These are phyloP conservation scores for Phyllotreta cruciferae DNA, from an alignment of 2,888 invertebrate species.

Conservation along the genomic window DNA sequence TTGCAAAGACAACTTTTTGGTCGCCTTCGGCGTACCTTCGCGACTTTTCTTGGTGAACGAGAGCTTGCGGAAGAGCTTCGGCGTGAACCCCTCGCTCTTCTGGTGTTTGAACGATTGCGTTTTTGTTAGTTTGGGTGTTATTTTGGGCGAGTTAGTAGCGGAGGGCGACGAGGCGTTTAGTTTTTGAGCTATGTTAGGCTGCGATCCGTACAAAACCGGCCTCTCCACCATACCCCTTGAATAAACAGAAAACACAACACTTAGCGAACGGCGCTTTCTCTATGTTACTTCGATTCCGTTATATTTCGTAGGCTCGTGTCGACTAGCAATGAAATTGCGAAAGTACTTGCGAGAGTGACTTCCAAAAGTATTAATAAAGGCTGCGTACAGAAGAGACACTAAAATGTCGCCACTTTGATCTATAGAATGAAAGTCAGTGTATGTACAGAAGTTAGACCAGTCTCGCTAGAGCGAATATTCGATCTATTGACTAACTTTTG, in stretches of 20 bases:
- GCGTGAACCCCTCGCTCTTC: constrained; percentile 52
- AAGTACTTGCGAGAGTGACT: too few relatives aligned
- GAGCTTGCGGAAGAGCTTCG: constrained; percentile 57
- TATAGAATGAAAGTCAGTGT: too few relatives aligned
- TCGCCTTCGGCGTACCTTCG: constrained; percentile 51
- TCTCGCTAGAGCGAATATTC: too few relatives aligned
- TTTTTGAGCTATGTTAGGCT: constrained; percentile 60
- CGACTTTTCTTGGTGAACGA: constrained; percentile 52
- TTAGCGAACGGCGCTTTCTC: constrained; percentile 10
- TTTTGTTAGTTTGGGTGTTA: constrained; percentile 59
- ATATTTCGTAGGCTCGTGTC: too few relatives aligned
- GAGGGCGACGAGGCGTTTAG: constrained; percentile 49
- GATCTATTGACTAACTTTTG: too few relatives aligned
- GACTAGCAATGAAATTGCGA: too few relatives aligned
- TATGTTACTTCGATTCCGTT: neutral
- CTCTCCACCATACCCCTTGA: constrained; percentile 56
- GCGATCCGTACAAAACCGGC: constrained; percentile 58
- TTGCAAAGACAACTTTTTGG: constrained; percentile 49
- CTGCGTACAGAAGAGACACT: too few relatives aligned
- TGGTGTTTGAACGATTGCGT: constrained; percentile 60
- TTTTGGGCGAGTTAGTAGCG: constrained; percentile 57
- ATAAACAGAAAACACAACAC: constrained; percentile 47
- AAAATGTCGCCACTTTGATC: too few relatives aligned
- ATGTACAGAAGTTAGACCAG: too few relatives aligned
- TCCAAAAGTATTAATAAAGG: too few relatives aligned